Evolutionary conservation across 2,797 vertebrate genomes (phyloP), one percentile per base, ranked within the genome.

Genomic region (Nannoperca obscura): DNA sequence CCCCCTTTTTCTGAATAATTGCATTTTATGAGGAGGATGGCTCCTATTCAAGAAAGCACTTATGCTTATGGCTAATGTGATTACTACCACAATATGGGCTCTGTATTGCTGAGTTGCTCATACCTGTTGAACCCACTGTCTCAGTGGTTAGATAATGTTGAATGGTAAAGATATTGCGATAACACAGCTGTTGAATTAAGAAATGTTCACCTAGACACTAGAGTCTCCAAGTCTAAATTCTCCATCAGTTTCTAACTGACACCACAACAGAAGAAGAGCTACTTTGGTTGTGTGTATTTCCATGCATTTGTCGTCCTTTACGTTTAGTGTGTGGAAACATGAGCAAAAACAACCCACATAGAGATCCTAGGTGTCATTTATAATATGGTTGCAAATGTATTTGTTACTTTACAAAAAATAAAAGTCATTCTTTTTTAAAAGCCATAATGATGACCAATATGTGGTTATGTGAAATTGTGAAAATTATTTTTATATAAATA

Each of bases 1-100:
- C 80, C 60, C 42, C 42, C 27, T 32, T 24, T 63, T 71, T 74
- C 89, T 84, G 67, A 84, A 91, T 94, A 93, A 94, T 86, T 89
- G 54, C 82, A 92, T 92, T 93, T 94, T 88, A 79, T 78, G 83
- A 90, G 84, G 80, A 87, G 87, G 90, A 86, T 88, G 92, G 88
- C 85, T 82, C 63, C 52, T 81, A 88, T 83, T 91, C 88, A 88
- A 83, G 83, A 91, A 89, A 91, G 87, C 84, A 86, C 84, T 78
- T 88, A 78, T 85, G 90, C 92, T 91, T 90, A 90, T 87, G 91
- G 91, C 88, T 94, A 93, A 95, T 94, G 90, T 93, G 93, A 96
- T 96, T 95, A 95, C 52, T 15, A 12, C 71, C 80, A 95, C 94
- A 95, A 93, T 94, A 85, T 87, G 60, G 38, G 74, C 88, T 93